Percentiles rank a stretch among this genome's conserved stretches.
Conservation (phyloP, 2,797 vertebrate genomes). For the Rhabdomys pumilio region DNA sequence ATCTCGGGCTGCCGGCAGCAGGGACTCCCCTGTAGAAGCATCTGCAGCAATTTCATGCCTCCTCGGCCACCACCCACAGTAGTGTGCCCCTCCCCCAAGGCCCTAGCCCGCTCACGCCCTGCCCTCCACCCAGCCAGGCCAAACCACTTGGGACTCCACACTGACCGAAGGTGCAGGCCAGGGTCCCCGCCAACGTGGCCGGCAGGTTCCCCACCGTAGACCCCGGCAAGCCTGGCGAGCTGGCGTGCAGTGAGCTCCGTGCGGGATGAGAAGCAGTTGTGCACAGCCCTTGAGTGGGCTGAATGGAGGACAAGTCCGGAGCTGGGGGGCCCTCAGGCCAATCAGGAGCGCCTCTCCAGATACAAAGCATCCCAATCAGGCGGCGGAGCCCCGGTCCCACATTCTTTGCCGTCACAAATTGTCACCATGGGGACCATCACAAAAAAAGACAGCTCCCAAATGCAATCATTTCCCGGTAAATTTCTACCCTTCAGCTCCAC, state of each 20-base stretch:
- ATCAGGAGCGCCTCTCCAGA: slow-evolving; percentile 98
- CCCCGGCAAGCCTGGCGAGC: slow-evolving; percentile 74
- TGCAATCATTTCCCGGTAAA: slow-evolving; percentile 93
- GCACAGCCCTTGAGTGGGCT: slow-evolving; percentile 95
- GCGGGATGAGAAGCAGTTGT: slow-evolving; percentile 89
- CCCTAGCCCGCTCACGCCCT: slow-evolving; percentile 37
- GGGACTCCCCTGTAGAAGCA: slow-evolving; percentile 78
- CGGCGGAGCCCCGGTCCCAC: slow-evolving; percentile 96
- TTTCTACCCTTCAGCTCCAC: slow-evolving; percentile 88
- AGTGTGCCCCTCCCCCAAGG: slow-evolving; percentile 66
- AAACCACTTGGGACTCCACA: slow-evolving; percentile 43
- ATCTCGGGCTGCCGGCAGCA: slow-evolving; percentile 81
- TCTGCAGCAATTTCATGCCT: slow-evolving; percentile 83
- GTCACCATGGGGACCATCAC: slow-evolving; percentile 96
- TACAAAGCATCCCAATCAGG: slow-evolving; percentile 99
- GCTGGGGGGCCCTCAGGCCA: slow-evolving; percentile 98
- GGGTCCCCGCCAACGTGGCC: slow-evolving; percentile 68
- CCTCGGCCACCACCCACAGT: slow-evolving; percentile 75
- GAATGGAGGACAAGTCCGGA: slow-evolving; percentile 98
- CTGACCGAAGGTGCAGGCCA: slow-evolving; percentile 77
- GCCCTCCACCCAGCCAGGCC: slow-evolving; percentile 49
- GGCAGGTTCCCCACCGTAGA: slow-evolving; percentile 79
- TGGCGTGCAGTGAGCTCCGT: slow-evolving; percentile 62
- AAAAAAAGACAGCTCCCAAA: slow-evolving; percentile 94
- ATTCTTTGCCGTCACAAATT: slow-evolving; percentile 99